Base-by-base conservation (phyloP, 2,113 vertebrate species). In the Cercopithecus mona region DNA sequence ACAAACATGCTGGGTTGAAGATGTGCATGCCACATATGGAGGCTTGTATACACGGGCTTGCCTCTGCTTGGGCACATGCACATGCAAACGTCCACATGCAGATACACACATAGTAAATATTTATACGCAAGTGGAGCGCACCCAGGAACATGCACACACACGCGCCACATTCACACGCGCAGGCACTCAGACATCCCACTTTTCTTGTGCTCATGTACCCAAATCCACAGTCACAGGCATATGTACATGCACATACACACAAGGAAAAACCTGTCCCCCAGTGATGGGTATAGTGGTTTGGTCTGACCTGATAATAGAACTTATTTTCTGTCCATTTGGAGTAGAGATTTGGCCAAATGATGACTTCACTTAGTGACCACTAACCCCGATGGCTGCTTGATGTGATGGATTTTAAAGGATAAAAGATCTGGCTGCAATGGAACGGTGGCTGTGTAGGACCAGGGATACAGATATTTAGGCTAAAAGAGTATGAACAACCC, bases 21-120 rank as follows among this genome's bases (percentile, higher is more conserved):
- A 5, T 79, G 35, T 14, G 50, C 20, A 0, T 5, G 8, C 6
- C 20, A 30, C 22, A 1, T 3, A 23, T n/a, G 40, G 70, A 87
- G 55, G 17, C 4, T 3, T 8, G 8, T 10, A 32, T 1, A 0
- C 3, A 27, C 1, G 55, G 25, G 4, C 27, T 12, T 43, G 18
- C 25, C 14, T 55, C 23, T 27, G 8, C 48, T 2, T 3, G 40
- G 38, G 23, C 43, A 90, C 59, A 38, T 14, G 6, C 3, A 25
- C 32, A 9, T 38, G 48, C 25, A 84, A 38, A 70, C 32, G 25
- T 16, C 25, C 18, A n/a, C 13, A 5, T 1, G 9, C 55, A 70
- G 30, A 80, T 14, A 40, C 11, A 17, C 30, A 27, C 22, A 7
- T 4, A 68, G 55, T 25, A 43, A 52, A 68, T 20, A 45, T 8